Base-by-base conservation (phyloP, 2,113 vertebrate genomes). In the Antigone vipio region DNA sequence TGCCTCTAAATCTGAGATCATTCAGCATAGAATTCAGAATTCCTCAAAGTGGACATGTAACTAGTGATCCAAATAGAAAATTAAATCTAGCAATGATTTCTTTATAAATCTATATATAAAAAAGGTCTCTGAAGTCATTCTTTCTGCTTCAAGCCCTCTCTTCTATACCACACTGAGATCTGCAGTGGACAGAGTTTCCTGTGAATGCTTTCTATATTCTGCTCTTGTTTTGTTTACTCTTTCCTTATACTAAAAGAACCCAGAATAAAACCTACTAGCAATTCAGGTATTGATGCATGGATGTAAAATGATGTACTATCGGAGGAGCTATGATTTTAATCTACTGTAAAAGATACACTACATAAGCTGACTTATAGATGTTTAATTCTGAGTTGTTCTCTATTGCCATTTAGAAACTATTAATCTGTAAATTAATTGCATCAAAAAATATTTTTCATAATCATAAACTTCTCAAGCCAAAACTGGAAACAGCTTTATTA, bases 31-130 rank as follows among this genome's bases (percentile, higher is more conserved):
- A 87, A 87, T 63, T 83, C 73, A 92, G 55, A 92, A 69, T 86
- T 86, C 72, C 30, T 93, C 67, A 12, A 92, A 79, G n/a, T 92
- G 49, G 63, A 73, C 44, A 68, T 72, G 58, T 44, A 95, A 76
- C 64, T 94, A 94, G 62, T 97, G 95, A 96, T 95, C 85, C 92
- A 96, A 91, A 88, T 29, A 95, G 20, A 92, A 92, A 96, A 96
- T 91, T 97, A 60, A 97, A 93, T 88, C 27, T 92, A 93, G 52
- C 5, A 44, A 73, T 80, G 2, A 93, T 95, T 91, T 92, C 73
- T 87, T 97, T 49, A 63, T 77, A 94, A 69, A 66, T 72, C 12
- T 94, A 18, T 90, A 17, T 58, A 55, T 42, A 86, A 45, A 71
- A 91, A 83, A 45, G 9, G 4, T 56, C 34, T 92, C 47, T 72